Conservation (phyloP, 1,140 invertebrate species). For the Bombus breviceps region DNA sequence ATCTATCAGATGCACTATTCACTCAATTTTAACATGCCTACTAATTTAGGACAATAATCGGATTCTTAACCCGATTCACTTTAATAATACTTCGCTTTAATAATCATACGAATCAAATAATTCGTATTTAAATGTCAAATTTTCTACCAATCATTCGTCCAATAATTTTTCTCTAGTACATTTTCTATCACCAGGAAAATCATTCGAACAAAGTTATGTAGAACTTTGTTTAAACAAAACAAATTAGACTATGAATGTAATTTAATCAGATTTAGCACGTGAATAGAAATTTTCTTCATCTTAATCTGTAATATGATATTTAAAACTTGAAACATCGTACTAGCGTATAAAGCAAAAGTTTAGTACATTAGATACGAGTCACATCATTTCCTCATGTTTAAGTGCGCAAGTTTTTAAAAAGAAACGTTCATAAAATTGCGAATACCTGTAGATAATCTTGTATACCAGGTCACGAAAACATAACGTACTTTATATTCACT, state of each 20-base stretch:
- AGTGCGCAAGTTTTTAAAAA: not conserved
- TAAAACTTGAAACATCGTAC: not conserved
- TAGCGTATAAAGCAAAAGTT: not conserved
- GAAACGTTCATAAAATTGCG: not conserved
- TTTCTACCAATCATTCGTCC: not conserved
- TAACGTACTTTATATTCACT: constrained; percentile 57
- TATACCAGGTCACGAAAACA: not conserved
- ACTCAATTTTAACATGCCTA: constrained; percentile 54
- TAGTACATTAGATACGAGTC: not conserved
- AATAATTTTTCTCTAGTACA: not conserved
- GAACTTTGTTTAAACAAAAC: not conserved
- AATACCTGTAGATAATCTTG: not conserved
- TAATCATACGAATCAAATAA: too few relatives aligned
- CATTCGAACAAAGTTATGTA: not conserved
- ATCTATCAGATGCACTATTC: not conserved
- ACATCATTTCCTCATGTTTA: not conserved
- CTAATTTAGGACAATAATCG: constrained; percentile 46
- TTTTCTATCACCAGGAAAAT: not conserved
- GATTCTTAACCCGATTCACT: not conserved
- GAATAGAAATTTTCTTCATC: too few relatives aligned
- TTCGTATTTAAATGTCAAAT: not conserved
- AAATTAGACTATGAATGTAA: not conserved
- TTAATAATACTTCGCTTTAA: not conserved
- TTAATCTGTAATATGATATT: not conserved
- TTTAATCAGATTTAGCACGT: not conserved